Evolutionary conservation across 2,888 invertebrate genomes (phyloP).

Genomic region (Helleia helle): DNA sequence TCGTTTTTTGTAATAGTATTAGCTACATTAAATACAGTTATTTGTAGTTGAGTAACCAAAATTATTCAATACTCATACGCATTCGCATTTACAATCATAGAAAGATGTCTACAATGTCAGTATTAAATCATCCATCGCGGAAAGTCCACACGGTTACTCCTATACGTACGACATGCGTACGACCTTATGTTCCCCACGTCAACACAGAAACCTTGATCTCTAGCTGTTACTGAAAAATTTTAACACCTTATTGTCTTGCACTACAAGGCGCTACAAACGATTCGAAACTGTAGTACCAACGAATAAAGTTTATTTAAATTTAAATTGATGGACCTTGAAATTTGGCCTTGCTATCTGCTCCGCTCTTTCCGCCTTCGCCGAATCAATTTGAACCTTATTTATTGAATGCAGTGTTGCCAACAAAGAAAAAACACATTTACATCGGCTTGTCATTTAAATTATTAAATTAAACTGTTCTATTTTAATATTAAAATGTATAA

Average conservation of each 20-base stretch:
- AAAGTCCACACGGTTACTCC: no score
- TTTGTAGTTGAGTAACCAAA: no score
- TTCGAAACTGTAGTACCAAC: slow-evolving; percentile 30
- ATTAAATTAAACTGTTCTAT: no score
- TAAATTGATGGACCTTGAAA: slow-evolving; percentile 51
- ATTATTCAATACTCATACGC: no score
- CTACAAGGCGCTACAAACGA: slow-evolving; percentile 24
- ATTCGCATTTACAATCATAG: no score
- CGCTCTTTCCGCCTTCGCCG: slow-evolving; percentile 71
- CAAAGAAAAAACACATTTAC: neutral
- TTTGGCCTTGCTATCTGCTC: slow-evolving; percentile 64
- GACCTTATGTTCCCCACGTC: slow-evolving; percentile 22
- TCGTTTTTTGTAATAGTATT: no score
- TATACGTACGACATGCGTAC: no score
- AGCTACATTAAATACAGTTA: no score
- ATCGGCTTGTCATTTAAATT: no score
- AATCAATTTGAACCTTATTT: slow-evolving; percentile 63
- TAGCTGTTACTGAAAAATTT: slow-evolving; percentile 65
- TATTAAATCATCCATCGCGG: no score
- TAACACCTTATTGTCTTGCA: slow-evolving; percentile 63
- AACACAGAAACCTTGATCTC: slow-evolving; percentile 57
- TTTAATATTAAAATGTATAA: no score
- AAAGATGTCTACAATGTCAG: no score
- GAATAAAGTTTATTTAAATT: slow-evolving; percentile 27
- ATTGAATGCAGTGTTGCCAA: neutral